Conservation (phyloP, 2,113 vertebrate species). For the Psettodes erumei region DNA sequence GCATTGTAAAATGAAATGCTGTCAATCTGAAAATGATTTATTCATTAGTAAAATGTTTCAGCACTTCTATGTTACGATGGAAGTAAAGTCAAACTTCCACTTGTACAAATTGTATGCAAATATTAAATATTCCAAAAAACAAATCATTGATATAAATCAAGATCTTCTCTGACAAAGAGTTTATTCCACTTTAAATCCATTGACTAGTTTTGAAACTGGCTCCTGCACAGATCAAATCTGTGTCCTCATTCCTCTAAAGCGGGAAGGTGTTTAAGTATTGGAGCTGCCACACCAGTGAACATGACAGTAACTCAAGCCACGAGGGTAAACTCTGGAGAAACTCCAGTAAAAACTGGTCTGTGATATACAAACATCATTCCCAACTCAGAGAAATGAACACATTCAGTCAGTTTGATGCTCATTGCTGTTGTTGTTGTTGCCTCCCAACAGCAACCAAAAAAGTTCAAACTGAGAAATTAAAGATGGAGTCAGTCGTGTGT, state of each 20-base stretch:
- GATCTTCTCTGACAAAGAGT: too few species aligned
- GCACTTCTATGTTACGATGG: too few species aligned
- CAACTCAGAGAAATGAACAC: slow-evolving; percentile 44
- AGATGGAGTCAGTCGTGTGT: slow-evolving; percentile 71
- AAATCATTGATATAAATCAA: background rate
- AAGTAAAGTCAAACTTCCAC: background rate
- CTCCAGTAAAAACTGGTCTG: slow-evolving; percentile 15
- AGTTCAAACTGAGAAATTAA: slow-evolving; percentile 73
- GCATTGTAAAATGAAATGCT: slow-evolving; percentile 1
- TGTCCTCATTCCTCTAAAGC: background rate
- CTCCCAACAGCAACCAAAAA: slow-evolving; percentile 61
- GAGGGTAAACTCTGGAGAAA: background rate
- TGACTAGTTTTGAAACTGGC: background rate
- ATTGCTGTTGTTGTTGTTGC: slow-evolving; percentile 44
- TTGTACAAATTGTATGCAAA: background rate
- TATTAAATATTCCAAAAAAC: background rate
- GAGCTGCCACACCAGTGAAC: slow-evolving; percentile 18
- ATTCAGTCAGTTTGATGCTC: slow-evolving; percentile 19
- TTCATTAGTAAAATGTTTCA: background rate
- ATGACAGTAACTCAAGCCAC: background rate
- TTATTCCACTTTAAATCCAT: background rate
- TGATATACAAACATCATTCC: slow-evolving; percentile 24
- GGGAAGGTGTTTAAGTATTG: background rate
- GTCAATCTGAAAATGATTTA: slow-evolving; percentile 6
- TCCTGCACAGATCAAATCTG: background rate